Evolutionary conservation across 2,888 invertebrate species (phyloP), one percentile per base, ranked within the genome.

Genomic region (Lasioglossum morio): DNA sequence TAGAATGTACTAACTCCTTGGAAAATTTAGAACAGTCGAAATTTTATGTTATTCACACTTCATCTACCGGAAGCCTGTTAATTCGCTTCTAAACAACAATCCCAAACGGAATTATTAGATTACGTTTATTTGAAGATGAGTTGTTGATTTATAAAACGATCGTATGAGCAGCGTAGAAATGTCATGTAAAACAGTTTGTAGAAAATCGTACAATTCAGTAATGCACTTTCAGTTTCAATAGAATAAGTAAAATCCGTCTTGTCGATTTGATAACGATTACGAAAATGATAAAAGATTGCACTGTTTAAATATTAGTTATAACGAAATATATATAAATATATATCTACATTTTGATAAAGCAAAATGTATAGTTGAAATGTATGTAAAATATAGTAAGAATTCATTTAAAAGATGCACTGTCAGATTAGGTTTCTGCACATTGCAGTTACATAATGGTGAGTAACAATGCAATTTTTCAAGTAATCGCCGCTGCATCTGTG

Each of bases 401-500:
- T 34, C 66, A 34, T 34, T 66, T 30, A 66, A 3, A 19, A 66
- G 16, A 60, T 72, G 46, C 43, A 57, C 63, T 70, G 27, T 34
- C 40, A n/a, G 79, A 40, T 46, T 16, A 46, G n/a, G 16, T 60
- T 10, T 19, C 34, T 77, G 19, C 43, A 70, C 63, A 23, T 72
- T 63, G 57, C 10, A 12, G 30, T 40, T 74, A 37, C 40, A 77
- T 46, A 53, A 57, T 37, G 40, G 37, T 46, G 77, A 72, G 40
- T 48, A 72, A 80, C 63, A 53, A 53, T 84, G n/a, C 16, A 81
- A 72, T 73, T 77, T 81, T 77, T 73, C 46, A 60, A 81, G 74
- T 37, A 77, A 77, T 81, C 57, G 34, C 43, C 57, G 43, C 27
- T 73, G 27, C 37, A 30, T 2, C 34, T 23, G 23, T 23, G 48